Evolutionary conservation across 2,888 invertebrate genomes (phyloP).

Genomic region (Fissipunctia ypsillon): DNA sequence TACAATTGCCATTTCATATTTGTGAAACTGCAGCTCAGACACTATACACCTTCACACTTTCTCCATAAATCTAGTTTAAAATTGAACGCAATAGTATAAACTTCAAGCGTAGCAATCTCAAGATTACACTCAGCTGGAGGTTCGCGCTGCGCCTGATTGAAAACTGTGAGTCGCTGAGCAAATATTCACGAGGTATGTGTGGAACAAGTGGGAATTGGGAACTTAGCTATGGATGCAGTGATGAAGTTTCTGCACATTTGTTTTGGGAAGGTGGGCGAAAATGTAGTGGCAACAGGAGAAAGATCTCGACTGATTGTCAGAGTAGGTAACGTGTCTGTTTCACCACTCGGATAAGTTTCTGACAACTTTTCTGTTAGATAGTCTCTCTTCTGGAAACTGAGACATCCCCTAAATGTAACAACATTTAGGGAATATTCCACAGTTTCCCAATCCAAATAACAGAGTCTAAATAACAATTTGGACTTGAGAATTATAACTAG

Average conservation of each 20-base stretch:
- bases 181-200: conserved; percentile 37
- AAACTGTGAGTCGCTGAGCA: conserved; percentile 50
- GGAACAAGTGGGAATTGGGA: neutral
- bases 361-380: neutral
- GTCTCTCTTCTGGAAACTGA: neutral
- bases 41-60: neutral
- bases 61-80: conserved; percentile 9
- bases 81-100: conserved; percentile 32
- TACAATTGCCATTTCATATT: neutral
- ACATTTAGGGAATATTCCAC: no score
- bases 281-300: neutral
- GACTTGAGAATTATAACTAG: neutral
- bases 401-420: neutral
- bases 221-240: conserved; percentile 22
- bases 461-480: no score
- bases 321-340: neutral
- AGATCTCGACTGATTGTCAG: neutral
- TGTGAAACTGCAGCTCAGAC: neutral
- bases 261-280: neutral
- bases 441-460: no score
- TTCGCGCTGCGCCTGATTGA: conserved; percentile 49
- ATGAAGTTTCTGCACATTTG: neutral
- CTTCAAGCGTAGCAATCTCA: conserved; percentile 49
- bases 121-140: conserved; percentile 48
- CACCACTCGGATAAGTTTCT: neutral